Conservation (phyloP, 2,888 invertebrate genomes). For the Orthosia gracilis region DNA sequence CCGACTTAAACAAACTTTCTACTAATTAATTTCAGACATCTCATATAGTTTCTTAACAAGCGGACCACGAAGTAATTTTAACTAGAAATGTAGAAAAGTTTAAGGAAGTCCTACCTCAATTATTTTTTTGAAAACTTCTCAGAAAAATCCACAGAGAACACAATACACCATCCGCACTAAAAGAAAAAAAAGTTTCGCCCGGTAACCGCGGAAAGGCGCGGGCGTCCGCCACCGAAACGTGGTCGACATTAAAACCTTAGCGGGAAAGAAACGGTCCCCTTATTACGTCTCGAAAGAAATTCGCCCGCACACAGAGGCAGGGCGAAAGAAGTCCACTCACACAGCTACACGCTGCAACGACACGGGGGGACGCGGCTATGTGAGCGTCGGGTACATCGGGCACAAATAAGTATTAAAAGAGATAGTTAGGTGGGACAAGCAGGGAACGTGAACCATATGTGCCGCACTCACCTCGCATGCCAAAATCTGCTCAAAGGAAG, state of each 20-base stretch:
- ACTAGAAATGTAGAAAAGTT: constrained; percentile 45
- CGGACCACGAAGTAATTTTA: constrained; percentile 18
- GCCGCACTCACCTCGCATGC: constrained; percentile 68
- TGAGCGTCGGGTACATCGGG: constrained; percentile 82
- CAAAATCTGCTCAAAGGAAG: constrained; percentile 70
- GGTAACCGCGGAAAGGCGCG: constrained; percentile 88
- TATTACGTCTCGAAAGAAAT: constrained; percentile 91
- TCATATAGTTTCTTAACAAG: constrained; percentile 50
- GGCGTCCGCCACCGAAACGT: constrained; percentile 90
- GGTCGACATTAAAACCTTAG: constrained; percentile 91
- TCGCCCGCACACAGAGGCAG: constrained; percentile 87
- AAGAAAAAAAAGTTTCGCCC: constrained; percentile 80
- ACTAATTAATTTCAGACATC: constrained; percentile 80
- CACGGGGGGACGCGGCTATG: constrained; percentile 84
- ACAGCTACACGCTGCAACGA: constrained; percentile 80
- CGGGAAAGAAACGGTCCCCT: constrained; percentile 91
- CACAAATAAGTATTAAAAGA: constrained; percentile 90
- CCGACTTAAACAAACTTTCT: constrained; percentile 83
- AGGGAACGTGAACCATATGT: constrained; percentile 80
- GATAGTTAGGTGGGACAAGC: constrained; percentile 89
- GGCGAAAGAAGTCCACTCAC: constrained; percentile 89
- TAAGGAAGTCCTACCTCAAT: constrained; percentile 49
- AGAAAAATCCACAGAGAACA: constrained; percentile 73
- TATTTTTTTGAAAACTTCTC: constrained; percentile 20
- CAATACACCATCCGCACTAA: constrained; percentile 76